phyloP scores from a whole-genome alignment of 2,113 vertebrate species.

The Laticauda laticaudata region DNA sequence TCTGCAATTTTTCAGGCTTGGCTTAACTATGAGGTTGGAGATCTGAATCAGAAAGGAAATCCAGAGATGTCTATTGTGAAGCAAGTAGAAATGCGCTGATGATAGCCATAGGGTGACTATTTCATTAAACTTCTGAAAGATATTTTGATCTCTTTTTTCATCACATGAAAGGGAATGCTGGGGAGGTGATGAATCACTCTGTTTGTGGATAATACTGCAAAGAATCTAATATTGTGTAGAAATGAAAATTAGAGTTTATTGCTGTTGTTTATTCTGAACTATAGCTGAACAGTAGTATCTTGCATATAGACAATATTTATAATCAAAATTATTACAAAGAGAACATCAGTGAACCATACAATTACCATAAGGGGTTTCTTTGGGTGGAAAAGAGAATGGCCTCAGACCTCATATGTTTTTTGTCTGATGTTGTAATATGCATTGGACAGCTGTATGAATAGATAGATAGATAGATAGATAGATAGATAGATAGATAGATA shows the following conservation, averaged over 20 bases:
- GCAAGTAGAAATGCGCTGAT: not conserved
- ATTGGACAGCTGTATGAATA: not conserved
- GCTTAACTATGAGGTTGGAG: not conserved
- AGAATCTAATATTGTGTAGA: not conserved
- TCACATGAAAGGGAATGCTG: not conserved
- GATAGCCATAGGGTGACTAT: not conserved
- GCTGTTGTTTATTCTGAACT: not conserved
- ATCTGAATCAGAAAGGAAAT: not conserved
- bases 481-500: not conserved
- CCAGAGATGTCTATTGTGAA: not conserved
- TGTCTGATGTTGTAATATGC: not conserved
- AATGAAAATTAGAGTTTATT: not conserved
- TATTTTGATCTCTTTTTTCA: not conserved
- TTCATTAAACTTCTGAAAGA: not conserved
- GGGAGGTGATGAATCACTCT: not conserved
- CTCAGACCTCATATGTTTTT: not conserved
- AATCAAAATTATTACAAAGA: not conserved
- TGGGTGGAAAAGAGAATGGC: not conserved
- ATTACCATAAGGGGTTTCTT: not conserved
- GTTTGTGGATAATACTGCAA: not conserved
- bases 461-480: not conserved
- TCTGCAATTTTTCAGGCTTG: not conserved
- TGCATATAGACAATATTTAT: not conserved
- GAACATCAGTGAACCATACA: not conserved
- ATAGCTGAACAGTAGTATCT: not conserved